Evolutionary conservation across 1,140 invertebrate species (phyloP).

Genomic region (Hylaeus volcanicus): DNA sequence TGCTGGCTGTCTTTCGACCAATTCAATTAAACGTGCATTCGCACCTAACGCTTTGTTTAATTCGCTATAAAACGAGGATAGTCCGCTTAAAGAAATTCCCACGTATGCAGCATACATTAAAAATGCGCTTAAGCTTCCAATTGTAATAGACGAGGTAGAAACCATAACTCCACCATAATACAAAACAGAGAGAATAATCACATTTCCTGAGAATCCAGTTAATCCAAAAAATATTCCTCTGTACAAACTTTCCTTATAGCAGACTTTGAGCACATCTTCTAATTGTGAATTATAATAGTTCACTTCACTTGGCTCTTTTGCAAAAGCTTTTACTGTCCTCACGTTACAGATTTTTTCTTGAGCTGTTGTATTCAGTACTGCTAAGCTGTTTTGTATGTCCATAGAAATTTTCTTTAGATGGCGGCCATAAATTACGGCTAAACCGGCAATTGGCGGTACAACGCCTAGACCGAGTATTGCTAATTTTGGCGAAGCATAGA

Average conservation of each 20-base stretch:
- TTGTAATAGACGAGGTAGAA: constrained; percentile 88
- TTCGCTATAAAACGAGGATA: constrained; percentile 95
- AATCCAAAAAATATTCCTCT: constrained; percentile 95
- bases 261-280: constrained; percentile 87
- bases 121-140: constrained; percentile 95
- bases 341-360: constrained; percentile 97
- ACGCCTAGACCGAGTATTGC: constrained; percentile 91
- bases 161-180: constrained; percentile 97
- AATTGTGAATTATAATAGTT: constrained; percentile 86
- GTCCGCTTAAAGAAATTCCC: constrained; percentile 91
- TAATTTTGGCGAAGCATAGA: constrained; percentile 94
- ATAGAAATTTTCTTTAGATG: constrained; percentile 93
- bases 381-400: constrained; percentile 91
- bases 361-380: constrained; percentile 90
- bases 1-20: constrained; percentile 89
- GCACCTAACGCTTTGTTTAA: constrained; percentile 96
- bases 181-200: constrained; percentile 94
- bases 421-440: constrained; percentile 94
- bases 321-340: constrained; percentile 96
- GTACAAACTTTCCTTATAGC: constrained; percentile 93
- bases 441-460: constrained; percentile 92
- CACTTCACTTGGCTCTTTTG: constrained; percentile 91
- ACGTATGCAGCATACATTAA: constrained; percentile 96
- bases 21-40: constrained; percentile 92
- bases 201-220: constrained; percentile 96